These are phyloP conservation scores for Leptopilina clavipes DNA, from an alignment of 1,140 invertebrate genomes.

Conservation along the genomic window DNA sequence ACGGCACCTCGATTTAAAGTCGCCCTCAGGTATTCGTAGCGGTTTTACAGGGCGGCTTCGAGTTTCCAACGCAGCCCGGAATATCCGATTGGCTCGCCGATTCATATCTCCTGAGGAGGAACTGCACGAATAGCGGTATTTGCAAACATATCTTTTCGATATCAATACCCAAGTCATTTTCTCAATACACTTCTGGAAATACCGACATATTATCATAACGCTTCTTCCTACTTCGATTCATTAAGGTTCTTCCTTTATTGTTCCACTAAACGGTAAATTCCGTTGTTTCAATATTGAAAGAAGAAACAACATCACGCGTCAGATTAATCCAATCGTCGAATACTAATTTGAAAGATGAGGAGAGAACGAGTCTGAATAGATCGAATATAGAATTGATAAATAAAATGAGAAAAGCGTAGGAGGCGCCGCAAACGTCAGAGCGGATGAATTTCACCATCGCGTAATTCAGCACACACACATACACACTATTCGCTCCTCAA, in stretches of 20 bases:
- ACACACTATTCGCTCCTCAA: not conserved
- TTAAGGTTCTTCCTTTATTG: too few species aligned
- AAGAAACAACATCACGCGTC: slow-evolving; percentile 59
- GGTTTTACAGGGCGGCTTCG: slow-evolving; percentile 52
- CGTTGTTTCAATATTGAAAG: slow-evolving; percentile 30
- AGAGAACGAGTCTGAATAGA: not conserved
- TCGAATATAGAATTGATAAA: slow-evolving; percentile 53
- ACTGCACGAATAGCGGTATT: slow-evolving; percentile 61
- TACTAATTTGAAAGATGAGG: slow-evolving; percentile 63
- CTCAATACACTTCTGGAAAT: too few species aligned
- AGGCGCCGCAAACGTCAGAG: not conserved
- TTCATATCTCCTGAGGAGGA: slow-evolving; percentile 54
- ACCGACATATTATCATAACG: too few species aligned
- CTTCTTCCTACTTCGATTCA: too few species aligned
- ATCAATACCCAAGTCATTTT: not conserved
- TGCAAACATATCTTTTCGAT: slow-evolving; percentile 24
- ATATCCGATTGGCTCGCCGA: slow-evolving; percentile 60
- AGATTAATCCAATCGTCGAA: slow-evolving; percentile 44
- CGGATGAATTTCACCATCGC: slow-evolving; percentile 22
- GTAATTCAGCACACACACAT: not conserved
- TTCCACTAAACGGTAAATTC: slow-evolving; percentile 37
- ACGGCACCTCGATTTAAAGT: slow-evolving; percentile 60
- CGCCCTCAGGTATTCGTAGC: slow-evolving; percentile 58
- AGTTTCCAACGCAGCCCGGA: slow-evolving; percentile 30
- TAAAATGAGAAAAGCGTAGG: slow-evolving; percentile 49